Evolutionary conservation across 2,113 vertebrate species (phyloP).

Genomic region (Syngnathus typhle): DNA sequence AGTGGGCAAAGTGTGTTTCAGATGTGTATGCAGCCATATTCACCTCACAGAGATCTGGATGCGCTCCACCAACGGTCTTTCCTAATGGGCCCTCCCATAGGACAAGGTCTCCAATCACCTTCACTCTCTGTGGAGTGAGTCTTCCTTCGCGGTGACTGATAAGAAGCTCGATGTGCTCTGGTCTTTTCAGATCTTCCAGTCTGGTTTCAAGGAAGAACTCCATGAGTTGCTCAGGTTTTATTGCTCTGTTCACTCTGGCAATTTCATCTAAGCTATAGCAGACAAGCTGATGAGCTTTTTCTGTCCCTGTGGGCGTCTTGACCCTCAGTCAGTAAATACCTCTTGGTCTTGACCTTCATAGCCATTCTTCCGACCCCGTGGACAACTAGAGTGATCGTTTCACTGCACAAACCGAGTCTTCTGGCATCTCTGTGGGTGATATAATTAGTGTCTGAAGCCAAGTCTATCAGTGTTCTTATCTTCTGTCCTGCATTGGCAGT

Average conservation of each 20-base stretch:
- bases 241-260: background rate
- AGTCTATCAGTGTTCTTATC: too few species aligned
- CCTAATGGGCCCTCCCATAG: background rate
- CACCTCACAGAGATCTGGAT: background rate
- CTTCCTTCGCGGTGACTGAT: background rate
- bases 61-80: background rate
- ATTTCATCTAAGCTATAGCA: background rate
- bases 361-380: too few species aligned
- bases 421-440: too few species aligned
- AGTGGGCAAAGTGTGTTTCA: background rate
- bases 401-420: too few species aligned
- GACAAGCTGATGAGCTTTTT: background rate
- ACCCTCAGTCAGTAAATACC: background rate
- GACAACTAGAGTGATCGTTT: too few species aligned
- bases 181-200: background rate
- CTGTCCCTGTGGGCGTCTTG: background rate
- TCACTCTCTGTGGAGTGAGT: background rate
- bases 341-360: too few species aligned
- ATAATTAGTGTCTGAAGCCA: too few species aligned
- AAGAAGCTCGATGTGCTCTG: background rate
- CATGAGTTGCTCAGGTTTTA: background rate
- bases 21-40: background rate
- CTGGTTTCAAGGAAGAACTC: background rate
- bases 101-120: background rate
- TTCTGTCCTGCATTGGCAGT: too few species aligned